Base-by-base conservation (phyloP, 2,888 invertebrate genomes). In the Thumatha senex region DNA sequence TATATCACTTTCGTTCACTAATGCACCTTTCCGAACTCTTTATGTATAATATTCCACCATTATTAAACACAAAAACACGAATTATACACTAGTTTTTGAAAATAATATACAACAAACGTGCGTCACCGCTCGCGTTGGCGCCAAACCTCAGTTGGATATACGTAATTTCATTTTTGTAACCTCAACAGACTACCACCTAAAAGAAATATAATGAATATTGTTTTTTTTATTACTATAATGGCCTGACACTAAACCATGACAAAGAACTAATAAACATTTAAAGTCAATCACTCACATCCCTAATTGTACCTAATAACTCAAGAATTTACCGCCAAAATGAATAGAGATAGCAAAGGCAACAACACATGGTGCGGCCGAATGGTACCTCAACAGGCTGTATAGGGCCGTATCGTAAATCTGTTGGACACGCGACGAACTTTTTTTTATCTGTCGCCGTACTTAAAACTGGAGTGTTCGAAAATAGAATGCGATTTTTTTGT, bases 341-440 rank as follows among this genome's bases (percentile, higher is more conserved):
- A 46, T 51, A 43, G 42, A 51, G 51, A 42, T 40, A 33, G 14
- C 50, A 36, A 12, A 30, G 14, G 18, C 18, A 24, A 29, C 15
- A 43, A 44, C 51, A 51, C 42, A 43, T 46, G 45, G 31, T 41
- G 2, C n/a, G n/a, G 24, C 44, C 44, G 35, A 44, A 62, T 53
- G 40, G 54, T 31, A 48, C 45, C 35, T 42, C 24, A 1, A 24
- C 18, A 24, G 18, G 18, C 18, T 24, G 18, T 24, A 24, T 24
- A 24, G 3, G 15, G 7, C 49, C 40, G 13, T 15, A 45, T 46
- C 39, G 67, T 65, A 65, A 67, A 65, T 65, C 64, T 63, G 40
- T 0, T 4, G 30, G 56, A 57, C 65, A 65, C 65, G 68, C 67
- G 65, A 60, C 64, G 51, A 51, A 34, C 39, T 59, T n/a, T 63